Conservation (phyloP, 2,888 invertebrate species). For the Chaitophorus viminalis region DNA sequence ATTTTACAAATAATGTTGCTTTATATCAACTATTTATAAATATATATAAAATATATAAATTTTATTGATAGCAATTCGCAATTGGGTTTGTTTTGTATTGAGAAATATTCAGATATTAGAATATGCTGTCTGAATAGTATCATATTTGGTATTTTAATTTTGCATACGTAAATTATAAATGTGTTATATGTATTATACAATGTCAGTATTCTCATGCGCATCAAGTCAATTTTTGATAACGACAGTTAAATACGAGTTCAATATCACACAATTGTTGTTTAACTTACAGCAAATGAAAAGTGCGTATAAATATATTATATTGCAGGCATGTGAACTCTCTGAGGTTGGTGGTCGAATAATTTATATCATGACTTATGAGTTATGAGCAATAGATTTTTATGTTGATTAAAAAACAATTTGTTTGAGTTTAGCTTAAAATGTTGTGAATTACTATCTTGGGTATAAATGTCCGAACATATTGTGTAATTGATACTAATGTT, state of each 20-base stretch:
- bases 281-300: too few relatives aligned
- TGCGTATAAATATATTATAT: too few relatives aligned
- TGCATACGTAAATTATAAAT: background rate
- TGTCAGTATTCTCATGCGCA: background rate
- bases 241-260: background rate
- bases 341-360: too few relatives aligned
- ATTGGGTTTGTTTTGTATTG: background rate
- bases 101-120: constrained; percentile 9
- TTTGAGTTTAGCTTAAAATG: too few relatives aligned
- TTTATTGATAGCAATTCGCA: background rate
- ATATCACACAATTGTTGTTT: background rate
- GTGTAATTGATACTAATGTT: too few relatives aligned
- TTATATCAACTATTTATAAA: constrained; percentile 34
- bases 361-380: too few relatives aligned
- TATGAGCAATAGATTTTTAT: too few relatives aligned
- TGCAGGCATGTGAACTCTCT: too few relatives aligned
- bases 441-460: too few relatives aligned
- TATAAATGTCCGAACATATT: too few relatives aligned
- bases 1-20: background rate
- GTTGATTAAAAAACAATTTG: too few relatives aligned
- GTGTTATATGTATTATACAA: background rate
- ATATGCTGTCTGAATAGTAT: background rate
- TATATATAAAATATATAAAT: too few relatives aligned
- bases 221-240: constrained; percentile 3
- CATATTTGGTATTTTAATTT: constrained; percentile 14